Base-by-base conservation (phyloP, 2,797 vertebrate species). In the Coreius guichenoti region DNA sequence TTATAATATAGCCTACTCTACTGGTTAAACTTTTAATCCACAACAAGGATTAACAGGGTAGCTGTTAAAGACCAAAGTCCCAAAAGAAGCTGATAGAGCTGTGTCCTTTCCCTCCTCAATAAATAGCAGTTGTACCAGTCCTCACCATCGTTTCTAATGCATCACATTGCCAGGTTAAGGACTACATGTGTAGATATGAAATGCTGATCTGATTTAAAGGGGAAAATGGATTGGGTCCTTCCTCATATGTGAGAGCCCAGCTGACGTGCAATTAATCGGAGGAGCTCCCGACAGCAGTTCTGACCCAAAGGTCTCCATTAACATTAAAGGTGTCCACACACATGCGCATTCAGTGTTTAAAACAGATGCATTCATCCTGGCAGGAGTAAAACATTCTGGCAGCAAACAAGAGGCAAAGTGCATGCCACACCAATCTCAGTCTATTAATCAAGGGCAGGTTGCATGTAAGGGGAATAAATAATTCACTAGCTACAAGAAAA, bases 401-500 rank as follows among this genome's bases (percentile, higher is more conserved):
- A 26, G 72, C 51, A 58, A 84, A 72, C 43, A 79, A 67, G 80
- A 31, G 69, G 68, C 58, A 12, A 4, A 58, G 67, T 67, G 72
- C 21, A 56, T 68, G 36, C 70, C 75, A 56, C 83, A 83, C 84
- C 63, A 83, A 86, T 83, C 63, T 68, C 70, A 67, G 75, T 77
- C 81, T 78, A 88, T 90, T 89, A 90, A 91, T 91, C 89, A 90
- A 85, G 61, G 54, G 2, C 82, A 17, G 75, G 56, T 75, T 88
- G 77, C 67, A 82, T 36, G 84, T 80, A 87, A 86, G 81, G 83
- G 84, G 91, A 88, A 87, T 85, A 45, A 89, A 89, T 81, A 80
- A 87, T 84, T 88, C 69, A 74, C 75, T 87, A 74, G 84, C 83
- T 86, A 88, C 31, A 51, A 85, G 84, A 54, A 69, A 56, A 65